Conservation (phyloP, 2,888 invertebrate genomes). For the Aquatica leii region DNA sequence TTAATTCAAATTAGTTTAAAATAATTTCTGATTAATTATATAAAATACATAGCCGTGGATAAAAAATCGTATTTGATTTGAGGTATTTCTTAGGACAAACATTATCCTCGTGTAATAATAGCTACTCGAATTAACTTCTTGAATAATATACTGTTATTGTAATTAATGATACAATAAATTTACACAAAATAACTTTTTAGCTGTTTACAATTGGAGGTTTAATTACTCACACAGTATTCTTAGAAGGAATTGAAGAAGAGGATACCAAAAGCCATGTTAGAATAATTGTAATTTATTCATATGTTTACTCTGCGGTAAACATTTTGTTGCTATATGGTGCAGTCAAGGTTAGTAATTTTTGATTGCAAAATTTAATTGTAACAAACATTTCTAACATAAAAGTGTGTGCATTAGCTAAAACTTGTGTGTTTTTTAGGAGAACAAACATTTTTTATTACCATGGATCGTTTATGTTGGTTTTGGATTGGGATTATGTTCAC, state of each 20-base stretch:
- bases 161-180: too few species aligned
- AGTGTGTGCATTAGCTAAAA: too few species aligned
- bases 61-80: too few species aligned
- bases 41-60: too few species aligned
- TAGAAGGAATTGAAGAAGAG: conserved; percentile 24
- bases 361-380: too few species aligned
- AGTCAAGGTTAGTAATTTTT: conserved; percentile 16
- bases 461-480: conserved; percentile 31
- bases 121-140: too few species aligned
- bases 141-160: too few species aligned
- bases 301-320: conserved; percentile 21
- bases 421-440: conserved; percentile 17
- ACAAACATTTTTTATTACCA: conserved; percentile 27
- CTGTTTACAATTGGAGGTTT: conserved; percentile 27
- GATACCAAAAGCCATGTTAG: conserved; percentile 19
- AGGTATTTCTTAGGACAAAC: too few species aligned
- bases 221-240: conserved; percentile 20
- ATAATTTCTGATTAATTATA: too few species aligned
- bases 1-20: too few species aligned
- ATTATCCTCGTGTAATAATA: too few species aligned
- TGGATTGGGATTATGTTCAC: conserved; percentile 16
- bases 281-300: conserved; percentile 26
- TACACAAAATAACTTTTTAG: conserved; percentile 17
- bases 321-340: conserved; percentile 24
- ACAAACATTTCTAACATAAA: too few species aligned